phyloP scores from a whole-genome alignment of 2,113 vertebrate species.

The Dicrurus megarhynchus region DNA sequence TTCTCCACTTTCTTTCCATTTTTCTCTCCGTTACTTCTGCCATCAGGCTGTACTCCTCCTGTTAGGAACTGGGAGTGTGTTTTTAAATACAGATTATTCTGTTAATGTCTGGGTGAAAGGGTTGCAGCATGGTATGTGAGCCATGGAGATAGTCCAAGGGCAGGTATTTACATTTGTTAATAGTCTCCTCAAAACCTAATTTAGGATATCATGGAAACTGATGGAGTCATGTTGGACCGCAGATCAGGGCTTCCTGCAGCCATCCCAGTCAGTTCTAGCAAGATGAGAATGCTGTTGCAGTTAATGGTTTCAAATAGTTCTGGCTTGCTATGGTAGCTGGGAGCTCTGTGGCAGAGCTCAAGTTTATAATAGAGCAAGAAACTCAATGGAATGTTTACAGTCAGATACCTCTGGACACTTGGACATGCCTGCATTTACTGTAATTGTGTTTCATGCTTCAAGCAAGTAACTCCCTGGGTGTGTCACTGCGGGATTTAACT shows the following conservation, averaged over 20 bases:
- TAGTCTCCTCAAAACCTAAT: background rate
- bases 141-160: background rate
- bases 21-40: background rate
- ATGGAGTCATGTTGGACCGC: background rate
- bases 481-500: background rate
- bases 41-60: background rate
- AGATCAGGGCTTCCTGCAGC: background rate
- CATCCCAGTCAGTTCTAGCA: background rate
- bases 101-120: background rate
- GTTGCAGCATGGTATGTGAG: background rate
- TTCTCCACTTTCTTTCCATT: background rate
- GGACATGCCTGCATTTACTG: slow-evolving; percentile 40
- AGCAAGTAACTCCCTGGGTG: background rate
- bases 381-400: slow-evolving; percentile 11
- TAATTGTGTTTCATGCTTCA: slow-evolving; percentile 10
- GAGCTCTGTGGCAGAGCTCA: background rate
- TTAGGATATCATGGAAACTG: background rate
- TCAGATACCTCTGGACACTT: slow-evolving; percentile 40
- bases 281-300: background rate
- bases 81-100: background rate
- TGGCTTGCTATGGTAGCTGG: background rate
- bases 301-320: background rate
- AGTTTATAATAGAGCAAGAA: slow-evolving; percentile 6
- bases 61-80: background rate
- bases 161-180: background rate